Evolutionary conservation across 2,888 invertebrate species (phyloP).

Genomic region (Pseudococcus viburni): DNA sequence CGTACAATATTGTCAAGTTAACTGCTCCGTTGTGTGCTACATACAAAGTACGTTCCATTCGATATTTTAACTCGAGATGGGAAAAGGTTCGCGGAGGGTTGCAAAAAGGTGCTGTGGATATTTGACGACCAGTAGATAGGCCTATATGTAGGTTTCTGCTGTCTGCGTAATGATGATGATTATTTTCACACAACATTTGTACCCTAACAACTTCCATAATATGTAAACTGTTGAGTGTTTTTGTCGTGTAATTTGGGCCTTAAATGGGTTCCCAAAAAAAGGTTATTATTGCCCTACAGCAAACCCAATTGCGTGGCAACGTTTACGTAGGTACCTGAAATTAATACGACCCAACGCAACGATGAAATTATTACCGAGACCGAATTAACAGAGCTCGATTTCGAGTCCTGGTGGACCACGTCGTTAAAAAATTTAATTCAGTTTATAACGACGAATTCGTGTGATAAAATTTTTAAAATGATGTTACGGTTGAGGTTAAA

Average conservation of each 20-base stretch:
- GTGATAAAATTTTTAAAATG: background rate
- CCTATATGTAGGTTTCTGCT: background rate
- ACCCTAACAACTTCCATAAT: background rate
- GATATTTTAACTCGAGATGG: background rate
- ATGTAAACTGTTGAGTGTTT: background rate
- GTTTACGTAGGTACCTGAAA: background rate
- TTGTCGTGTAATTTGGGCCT: background rate
- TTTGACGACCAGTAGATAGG: background rate
- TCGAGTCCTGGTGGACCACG: background rate
- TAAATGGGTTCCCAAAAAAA: background rate
- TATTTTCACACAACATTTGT: conserved; percentile 38
- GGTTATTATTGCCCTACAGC: background rate
- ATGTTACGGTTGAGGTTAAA: background rate
- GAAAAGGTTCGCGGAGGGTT: background rate
- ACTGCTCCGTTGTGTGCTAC: background rate
- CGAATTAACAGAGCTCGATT: conserved; percentile 18
- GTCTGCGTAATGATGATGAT: background rate
- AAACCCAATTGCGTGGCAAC: background rate
- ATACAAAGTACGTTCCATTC: background rate
- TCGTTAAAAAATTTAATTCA: conserved; percentile 22
- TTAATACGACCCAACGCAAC: background rate
- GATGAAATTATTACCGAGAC: background rate
- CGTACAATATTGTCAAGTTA: background rate
- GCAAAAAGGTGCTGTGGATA: background rate
- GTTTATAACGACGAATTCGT: background rate